A percentile compares a stretch with the other conserved stretches of the same genome.
These are phyloP conservation scores for Cichlasoma orientale DNA, from an alignment of 2,797 vertebrate species.

Conservation along the genomic window DNA sequence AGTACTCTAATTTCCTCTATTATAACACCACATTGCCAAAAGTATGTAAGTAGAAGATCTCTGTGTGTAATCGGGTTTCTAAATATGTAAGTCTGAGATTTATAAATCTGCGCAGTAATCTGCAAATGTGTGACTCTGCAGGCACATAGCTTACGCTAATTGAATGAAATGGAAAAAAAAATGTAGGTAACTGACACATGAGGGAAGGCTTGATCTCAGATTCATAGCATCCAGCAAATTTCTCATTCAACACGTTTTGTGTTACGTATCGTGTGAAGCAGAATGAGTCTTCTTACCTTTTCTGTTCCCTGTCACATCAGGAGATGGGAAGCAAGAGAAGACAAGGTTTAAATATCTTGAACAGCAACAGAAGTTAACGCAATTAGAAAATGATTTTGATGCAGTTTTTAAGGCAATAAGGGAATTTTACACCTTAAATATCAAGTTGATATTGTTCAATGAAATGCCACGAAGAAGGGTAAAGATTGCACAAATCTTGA, in stretches of 20 bases:
- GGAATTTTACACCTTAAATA: background rate
- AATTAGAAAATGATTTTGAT: background rate
- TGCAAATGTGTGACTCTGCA: background rate
- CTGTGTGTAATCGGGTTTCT: background rate
- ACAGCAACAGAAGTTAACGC: constrained; percentile 16
- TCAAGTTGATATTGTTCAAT: background rate
- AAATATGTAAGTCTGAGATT: background rate
- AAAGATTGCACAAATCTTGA: background rate
- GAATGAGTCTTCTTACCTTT: constrained; percentile 86
- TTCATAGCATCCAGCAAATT: background rate
- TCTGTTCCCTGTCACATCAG: constrained; percentile 89
- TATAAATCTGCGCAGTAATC: background rate
- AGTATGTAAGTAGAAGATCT: background rate
- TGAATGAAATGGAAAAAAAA: background rate
- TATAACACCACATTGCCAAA: no score
- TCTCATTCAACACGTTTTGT: background rate
- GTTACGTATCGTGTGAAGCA: background rate
- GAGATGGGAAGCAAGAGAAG: constrained; percentile 63
- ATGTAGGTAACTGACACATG: no score
- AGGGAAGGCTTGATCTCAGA: background rate
- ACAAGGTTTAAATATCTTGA: constrained; percentile 60
- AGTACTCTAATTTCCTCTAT: background rate
- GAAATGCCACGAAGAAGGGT: background rate
- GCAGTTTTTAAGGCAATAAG: no score
- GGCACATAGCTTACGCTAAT: background rate